phyloP scores from a whole-genome alignment of 2,797 vertebrate species.

The Tamandua tetradactyla region DNA sequence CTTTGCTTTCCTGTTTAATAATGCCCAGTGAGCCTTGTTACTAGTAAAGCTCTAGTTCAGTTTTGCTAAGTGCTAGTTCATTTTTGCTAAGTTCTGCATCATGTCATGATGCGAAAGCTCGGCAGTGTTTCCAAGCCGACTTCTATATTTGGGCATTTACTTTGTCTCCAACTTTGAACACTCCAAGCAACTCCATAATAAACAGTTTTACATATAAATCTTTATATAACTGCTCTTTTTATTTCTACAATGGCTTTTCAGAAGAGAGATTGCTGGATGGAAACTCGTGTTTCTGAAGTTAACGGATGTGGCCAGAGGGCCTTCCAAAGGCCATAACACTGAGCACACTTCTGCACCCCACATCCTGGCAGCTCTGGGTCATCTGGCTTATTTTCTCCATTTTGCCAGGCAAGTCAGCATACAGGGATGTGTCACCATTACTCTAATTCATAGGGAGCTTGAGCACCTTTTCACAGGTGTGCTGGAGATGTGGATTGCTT shows the following conservation, averaged over 20 bases:
- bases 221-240: rapidly evolving
- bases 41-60: not conserved
- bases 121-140: rapidly evolving
- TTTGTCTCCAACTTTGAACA: not conserved
- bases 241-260: not conserved
- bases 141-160: rapidly evolving
- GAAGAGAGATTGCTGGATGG: too few relatives aligned
- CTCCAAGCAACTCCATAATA: rapidly evolving
- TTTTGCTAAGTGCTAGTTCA: not conserved
- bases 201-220: not conserved
- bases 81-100: not conserved
- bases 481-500: rapidly evolving
- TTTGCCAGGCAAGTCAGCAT: too few relatives aligned
- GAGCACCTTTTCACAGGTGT: not conserved
- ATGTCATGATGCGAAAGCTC: rapidly evolving
- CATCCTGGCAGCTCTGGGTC: rapidly evolving
- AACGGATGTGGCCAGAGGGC: not conserved
- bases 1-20: not conserved
- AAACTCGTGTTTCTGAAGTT: not conserved
- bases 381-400: not conserved
- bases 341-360: rapidly evolving
- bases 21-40: not conserved
- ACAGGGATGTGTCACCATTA: rapidly evolving
- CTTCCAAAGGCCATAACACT: rapidly evolving
- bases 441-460: not conserved